Evolutionary conservation across 2,888 invertebrate genomes (phyloP).

Genomic region (Drosophila seclusa): DNA sequence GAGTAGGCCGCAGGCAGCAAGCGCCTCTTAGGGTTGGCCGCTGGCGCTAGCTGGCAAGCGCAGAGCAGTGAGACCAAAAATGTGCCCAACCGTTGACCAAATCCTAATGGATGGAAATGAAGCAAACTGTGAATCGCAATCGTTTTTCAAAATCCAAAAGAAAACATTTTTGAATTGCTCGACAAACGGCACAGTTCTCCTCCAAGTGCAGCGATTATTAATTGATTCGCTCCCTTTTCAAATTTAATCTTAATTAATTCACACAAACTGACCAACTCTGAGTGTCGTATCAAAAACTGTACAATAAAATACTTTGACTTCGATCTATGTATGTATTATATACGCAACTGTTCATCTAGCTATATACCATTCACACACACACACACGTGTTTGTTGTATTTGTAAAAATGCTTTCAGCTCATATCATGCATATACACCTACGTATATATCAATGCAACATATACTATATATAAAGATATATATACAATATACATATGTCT

Average conservation of each 20-base stretch:
- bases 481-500: conserved; percentile 9
- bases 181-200: conserved; percentile 37
- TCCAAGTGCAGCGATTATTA: conserved; percentile 28
- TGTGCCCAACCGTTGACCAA: conserved; percentile 16
- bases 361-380: conserved; percentile 4
- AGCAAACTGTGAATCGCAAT: conserved; percentile 78
- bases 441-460: conserved; percentile 25
- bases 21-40: conserved; percentile 75
- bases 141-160: conserved; percentile 55
- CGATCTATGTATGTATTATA: conserved; percentile 48
- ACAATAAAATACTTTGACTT: conserved; percentile 52
- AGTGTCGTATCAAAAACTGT: conserved; percentile 60
- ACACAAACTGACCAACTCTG: conserved; percentile 58
- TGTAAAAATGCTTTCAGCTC: conserved; percentile 47
- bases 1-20: conserved; percentile 62
- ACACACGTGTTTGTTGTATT: conserved; percentile 26
- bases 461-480: conserved; percentile 9
- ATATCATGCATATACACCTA: conserved; percentile 31
- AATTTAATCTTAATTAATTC: neutral
- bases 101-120: conserved; percentile 41
- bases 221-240: conserved; percentile 9
- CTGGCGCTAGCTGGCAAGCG: conserved; percentile 58
- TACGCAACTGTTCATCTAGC: conserved; percentile 27
- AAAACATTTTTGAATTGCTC: conserved; percentile 41
- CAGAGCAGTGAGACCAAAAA: conserved; percentile 38